Percentiles rank a stretch among this genome's conserved stretches.
These are phyloP conservation scores for Nothura maculosa DNA, from an alignment of 2,797 vertebrate genomes.

Conservation along the genomic window DNA sequence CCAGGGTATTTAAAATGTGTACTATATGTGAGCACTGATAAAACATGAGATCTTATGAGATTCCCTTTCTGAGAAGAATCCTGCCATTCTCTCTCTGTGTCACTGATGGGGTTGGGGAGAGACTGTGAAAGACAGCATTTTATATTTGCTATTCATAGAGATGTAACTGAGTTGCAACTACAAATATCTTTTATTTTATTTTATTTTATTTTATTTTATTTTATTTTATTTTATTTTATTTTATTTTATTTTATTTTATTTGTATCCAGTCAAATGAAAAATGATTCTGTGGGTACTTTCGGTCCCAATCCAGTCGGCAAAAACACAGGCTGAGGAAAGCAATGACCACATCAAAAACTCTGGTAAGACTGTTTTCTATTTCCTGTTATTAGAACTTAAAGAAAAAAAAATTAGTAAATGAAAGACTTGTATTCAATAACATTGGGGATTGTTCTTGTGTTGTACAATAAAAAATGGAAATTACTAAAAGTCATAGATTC, in stretches of 20 bases:
- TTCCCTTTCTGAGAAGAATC: neutral
- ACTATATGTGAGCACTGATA: too few species aligned
- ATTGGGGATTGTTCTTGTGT: neutral
- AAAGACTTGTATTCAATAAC: neutral
- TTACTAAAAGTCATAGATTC: neutral
- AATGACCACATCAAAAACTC: neutral
- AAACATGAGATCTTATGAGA: too few species aligned
- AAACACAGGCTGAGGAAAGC: neutral
- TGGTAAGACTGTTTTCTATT: neutral
- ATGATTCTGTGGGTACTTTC: neutral
- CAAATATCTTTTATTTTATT: too few species aligned
- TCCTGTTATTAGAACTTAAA: neutral
- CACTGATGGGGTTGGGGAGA: neutral
- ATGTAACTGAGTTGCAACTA: neutral
- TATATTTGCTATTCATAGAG: neutral
- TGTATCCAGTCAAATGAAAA: neutral
- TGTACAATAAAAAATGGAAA: neutral
- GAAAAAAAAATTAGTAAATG: neutral
- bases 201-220: too few species aligned
- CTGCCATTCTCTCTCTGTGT: neutral
- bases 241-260: too few species aligned
- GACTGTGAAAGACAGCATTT: neutral
- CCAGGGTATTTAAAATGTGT: too few species aligned
- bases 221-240: too few species aligned
- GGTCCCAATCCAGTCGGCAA: neutral